These are phyloP conservation scores for Syngnathus rostellatus DNA, from an alignment of 2,797 vertebrate genomes.

Conservation along the genomic window DNA sequence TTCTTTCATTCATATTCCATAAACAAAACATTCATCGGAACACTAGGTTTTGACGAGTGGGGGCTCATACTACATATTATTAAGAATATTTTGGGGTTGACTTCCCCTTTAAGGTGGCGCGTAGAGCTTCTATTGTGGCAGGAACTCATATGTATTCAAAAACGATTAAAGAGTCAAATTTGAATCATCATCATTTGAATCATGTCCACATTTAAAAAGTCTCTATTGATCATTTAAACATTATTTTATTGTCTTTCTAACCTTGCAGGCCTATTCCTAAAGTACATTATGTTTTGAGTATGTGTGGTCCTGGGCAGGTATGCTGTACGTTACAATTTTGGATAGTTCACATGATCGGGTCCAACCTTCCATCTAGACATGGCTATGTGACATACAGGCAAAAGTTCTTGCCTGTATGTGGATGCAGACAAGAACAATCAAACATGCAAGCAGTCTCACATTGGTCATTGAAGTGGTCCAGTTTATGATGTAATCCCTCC, in stretches of 20 bases:
- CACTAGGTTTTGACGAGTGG: no score
- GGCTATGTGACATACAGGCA: slow-evolving; percentile 13
- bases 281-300: slow-evolving; percentile 15
- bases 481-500: slow-evolving; percentile 31
- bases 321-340: slow-evolving; percentile 8
- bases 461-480: slow-evolving; percentile 35
- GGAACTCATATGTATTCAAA: background rate
- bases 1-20: no score
- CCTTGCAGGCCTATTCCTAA: background rate
- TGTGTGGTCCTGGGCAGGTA: slow-evolving; percentile 19
- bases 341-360: slow-evolving; percentile 10
- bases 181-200: background rate
- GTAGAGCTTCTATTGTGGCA: background rate
- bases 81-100: no score
- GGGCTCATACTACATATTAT: no score
- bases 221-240: background rate
- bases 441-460: slow-evolving; percentile 64
- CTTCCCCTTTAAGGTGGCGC: background rate
- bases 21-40: no score
- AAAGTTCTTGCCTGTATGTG: background rate
- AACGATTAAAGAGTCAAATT: background rate
- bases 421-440: slow-evolving; percentile 49
- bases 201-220: background rate
- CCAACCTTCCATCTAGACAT: slow-evolving; percentile 25
- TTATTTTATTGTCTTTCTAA: background rate